Base-by-base conservation (phyloP, 2,888 invertebrate genomes). In the Caenorhabditis panamensis region DNA sequence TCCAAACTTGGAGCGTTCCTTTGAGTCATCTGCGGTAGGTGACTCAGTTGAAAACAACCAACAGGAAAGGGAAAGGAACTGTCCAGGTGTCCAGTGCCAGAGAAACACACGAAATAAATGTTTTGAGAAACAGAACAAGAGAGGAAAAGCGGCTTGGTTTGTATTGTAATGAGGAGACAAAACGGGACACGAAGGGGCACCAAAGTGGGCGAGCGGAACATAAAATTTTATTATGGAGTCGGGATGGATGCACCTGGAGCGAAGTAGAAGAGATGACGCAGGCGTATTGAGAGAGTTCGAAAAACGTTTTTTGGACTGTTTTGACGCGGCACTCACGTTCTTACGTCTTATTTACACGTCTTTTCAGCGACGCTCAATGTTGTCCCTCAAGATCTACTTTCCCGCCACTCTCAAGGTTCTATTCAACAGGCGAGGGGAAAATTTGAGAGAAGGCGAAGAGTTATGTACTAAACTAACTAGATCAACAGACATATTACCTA, bases 141-240 rank as follows among this genome's bases (percentile, higher is more conserved):
- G 31, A 63, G 28, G 2, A 16, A 63, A 44, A 22, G 51, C 66
- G 36, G 49, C 62, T 63, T 37, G 58, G 66, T 75, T 66, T 66
- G 75, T 75, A 75, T 75, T 66, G 75, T 75, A 66, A 73, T 73
- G 73, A 59, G 37, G 61, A 75, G 75, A 75, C 75, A 66, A 66
- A 75, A 75, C 75, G 61, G 75, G 37, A 36, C 8, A 47, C 56
- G 58, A n/a, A 13, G 2, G 44, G 24, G 22, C 31, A 51, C 18
- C n/a, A 53, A 26, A 61, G 18, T 37, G 53, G 28, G n/a, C 22
- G 54, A 61, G 53, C 51, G 53, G 64, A 59, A 64, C 59, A 73
- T 73, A 73, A 73, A 73, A 58, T 51, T 54, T 64, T 62, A 54
- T 58, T 63, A 61, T 62, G 61, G 53, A 18, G 20, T 41, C 20